Evolutionary conservation across 1,140 invertebrate genomes (phyloP).

Genomic region (Neuroterus valhalla): DNA sequence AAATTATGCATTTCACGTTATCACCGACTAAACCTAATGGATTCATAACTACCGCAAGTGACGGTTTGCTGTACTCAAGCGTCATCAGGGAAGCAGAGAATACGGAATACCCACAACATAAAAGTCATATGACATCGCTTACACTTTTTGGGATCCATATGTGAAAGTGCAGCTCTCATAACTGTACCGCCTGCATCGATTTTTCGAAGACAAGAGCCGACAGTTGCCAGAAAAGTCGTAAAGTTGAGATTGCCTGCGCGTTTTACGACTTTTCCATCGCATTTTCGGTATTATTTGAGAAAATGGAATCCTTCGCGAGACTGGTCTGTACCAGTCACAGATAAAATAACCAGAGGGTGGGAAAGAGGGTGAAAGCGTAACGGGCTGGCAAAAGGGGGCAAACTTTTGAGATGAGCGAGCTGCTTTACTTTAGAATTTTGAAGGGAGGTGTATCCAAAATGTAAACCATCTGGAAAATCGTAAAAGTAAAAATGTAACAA

Average conservation of each 20-base stretch:
- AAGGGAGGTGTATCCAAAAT: slow-evolving; percentile 41
- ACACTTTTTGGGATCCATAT: slow-evolving; percentile 38
- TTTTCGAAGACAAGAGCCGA: slow-evolving; percentile 33
- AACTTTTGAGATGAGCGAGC: slow-evolving; percentile 12
- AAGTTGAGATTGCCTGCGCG: slow-evolving; percentile 60
- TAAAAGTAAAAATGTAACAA: slow-evolving; percentile 57
- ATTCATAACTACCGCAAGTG: not conserved
- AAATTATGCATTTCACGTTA: too few relatives aligned
- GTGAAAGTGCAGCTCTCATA: slow-evolving; percentile 37
- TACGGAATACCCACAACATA: not conserved
- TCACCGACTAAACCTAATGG: not conserved
- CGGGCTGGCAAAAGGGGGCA: slow-evolving; percentile 19
- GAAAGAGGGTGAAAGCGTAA: not conserved
- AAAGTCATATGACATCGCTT: slow-evolving; percentile 11
- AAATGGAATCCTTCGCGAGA: slow-evolving; percentile 63
- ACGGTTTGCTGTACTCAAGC: not conserved
- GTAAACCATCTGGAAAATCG: slow-evolving; percentile 64
- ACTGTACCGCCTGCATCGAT: slow-evolving; percentile 35
- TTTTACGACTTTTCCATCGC: slow-evolving; percentile 64
- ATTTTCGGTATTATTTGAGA: slow-evolving; percentile 67
- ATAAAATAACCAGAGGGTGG: not conserved
- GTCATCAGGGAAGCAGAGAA: not conserved
- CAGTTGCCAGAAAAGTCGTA: slow-evolving; percentile 56
- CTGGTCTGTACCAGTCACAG: slow-evolving; percentile 21
- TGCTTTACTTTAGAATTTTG: slow-evolving; percentile 11